A percentile compares a stretch with the other conserved stretches of the same genome.
Evolutionary conservation across 2,113 vertebrate species (phyloP).

Genomic region (Solea senegalensis): DNA sequence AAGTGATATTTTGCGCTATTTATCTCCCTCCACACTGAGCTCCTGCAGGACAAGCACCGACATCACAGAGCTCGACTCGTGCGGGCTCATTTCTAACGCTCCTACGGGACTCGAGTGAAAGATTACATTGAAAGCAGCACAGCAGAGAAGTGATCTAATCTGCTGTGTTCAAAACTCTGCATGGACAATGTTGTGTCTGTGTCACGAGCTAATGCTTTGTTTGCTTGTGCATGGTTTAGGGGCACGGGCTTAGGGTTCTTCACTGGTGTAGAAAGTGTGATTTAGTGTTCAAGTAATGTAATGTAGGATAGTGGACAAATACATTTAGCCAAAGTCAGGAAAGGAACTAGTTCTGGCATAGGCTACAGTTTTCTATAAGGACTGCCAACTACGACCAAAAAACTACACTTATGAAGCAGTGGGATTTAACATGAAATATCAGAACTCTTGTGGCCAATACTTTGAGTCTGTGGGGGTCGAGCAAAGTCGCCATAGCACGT

Average conservation of each 20-base stretch:
- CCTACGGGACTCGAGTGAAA: background rate
- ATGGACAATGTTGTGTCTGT: too few relatives aligned
- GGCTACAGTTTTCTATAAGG: constrained; percentile 14
- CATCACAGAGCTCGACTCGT: background rate
- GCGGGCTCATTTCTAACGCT: background rate
- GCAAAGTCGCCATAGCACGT: background rate
- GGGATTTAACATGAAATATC: constrained; percentile 3
- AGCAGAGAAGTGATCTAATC: background rate
- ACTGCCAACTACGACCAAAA: constrained; percentile 17
- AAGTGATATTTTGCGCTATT: background rate
- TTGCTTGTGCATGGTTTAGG: too few relatives aligned
- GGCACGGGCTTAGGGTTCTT: too few relatives aligned
- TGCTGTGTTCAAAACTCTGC: background rate
- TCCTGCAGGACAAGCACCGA: background rate
- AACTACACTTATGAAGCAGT: background rate
- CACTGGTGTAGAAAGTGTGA: too few relatives aligned
- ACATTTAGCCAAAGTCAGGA: too few relatives aligned
- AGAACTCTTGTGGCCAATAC: background rate
- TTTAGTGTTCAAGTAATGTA: too few relatives aligned
- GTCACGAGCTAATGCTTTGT: too few relatives aligned
- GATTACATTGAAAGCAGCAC: background rate
- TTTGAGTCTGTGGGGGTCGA: background rate
- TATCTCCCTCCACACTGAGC: background rate
- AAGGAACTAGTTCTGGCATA: constrained; percentile 28
- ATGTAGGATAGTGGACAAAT: too few relatives aligned